phyloP scores from a whole-genome alignment of 2,113 vertebrate species.

The Melierax canorus region DNA sequence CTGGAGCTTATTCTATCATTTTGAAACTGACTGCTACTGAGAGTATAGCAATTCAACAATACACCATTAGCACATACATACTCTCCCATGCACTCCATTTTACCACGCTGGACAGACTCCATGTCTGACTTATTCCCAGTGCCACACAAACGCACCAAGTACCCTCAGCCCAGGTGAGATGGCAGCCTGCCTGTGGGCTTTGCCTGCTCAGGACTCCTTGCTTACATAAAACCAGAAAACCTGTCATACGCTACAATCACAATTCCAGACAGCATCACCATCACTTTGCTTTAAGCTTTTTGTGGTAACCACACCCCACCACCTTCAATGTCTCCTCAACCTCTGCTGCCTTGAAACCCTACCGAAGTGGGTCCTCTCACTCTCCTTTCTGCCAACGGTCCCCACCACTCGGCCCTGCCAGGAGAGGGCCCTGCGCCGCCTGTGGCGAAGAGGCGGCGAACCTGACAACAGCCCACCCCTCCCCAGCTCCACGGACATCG shows the following conservation, averaged over 20 bases:
- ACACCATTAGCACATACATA: accelerated
- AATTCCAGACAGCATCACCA: not conserved
- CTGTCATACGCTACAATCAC: accelerated
- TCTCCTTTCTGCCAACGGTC: not conserved
- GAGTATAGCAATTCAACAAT: accelerated
- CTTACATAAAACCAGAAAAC: not conserved
- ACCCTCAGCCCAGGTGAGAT: not conserved
- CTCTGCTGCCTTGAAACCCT: accelerated
- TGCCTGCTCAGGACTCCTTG: too few relatives aligned
- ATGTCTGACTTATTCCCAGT: accelerated
- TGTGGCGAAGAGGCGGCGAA: not conserved
- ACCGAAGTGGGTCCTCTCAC: accelerated
- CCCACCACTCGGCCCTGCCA: not conserved
- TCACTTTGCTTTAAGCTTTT: not conserved
- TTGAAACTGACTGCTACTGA: not conserved
- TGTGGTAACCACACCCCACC: too few relatives aligned
- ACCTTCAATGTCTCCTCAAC: accelerated
- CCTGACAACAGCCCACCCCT: not conserved
- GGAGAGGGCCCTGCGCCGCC: too few relatives aligned
- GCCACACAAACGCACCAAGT: accelerated
- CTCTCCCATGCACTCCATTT: accelerated
- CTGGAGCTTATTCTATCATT: not conserved
- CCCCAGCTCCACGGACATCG: accelerated
- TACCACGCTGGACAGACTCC: accelerated
- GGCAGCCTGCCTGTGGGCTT: accelerated